Evolutionary conservation across 2,113 vertebrate species (phyloP).

Genomic region (Xenopus borealis): DNA sequence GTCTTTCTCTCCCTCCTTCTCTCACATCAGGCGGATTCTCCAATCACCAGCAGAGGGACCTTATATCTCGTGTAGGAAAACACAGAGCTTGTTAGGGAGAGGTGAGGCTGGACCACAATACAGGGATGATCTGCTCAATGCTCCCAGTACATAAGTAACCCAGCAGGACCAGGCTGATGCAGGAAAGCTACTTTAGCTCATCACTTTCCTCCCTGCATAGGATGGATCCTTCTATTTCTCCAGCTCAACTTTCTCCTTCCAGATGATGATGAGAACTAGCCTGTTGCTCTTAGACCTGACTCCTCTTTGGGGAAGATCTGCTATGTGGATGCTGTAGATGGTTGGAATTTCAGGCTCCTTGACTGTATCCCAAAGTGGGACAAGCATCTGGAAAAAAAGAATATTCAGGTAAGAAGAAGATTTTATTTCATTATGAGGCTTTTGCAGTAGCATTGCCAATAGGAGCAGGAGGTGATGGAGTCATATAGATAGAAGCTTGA

Average conservation of each 20-base stretch:
- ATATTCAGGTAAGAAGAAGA: slow-evolving; percentile 24
- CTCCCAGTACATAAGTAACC: slow-evolving; percentile 14
- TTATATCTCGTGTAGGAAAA: slow-evolving; percentile 36
- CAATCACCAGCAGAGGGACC: slow-evolving; percentile 42
- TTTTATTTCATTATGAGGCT: too few relatives aligned
- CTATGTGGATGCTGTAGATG: background rate
- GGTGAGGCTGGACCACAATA: slow-evolving; percentile 31
- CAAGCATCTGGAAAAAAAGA: background rate
- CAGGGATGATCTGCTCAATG: slow-evolving; percentile 24
- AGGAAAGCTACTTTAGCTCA: background rate
- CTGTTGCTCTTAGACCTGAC: slow-evolving; percentile 39
- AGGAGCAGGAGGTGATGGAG: too few relatives aligned
- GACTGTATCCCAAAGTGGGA: background rate
- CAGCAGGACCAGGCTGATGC: slow-evolving; percentile 24
- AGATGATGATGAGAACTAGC: slow-evolving; percentile 3
- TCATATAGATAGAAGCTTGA: too few relatives aligned
- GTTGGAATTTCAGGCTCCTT: background rate
- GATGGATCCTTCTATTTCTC: slow-evolving; percentile 5
- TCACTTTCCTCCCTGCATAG: background rate
- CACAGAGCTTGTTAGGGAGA: slow-evolving; percentile 23
- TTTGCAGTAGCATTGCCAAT: too few relatives aligned
- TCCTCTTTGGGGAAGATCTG: background rate
- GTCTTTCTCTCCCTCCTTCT: slow-evolving; percentile 20
- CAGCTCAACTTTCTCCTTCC: slow-evolving; percentile 10
- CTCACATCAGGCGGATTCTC: slow-evolving; percentile 45